Conservation (phyloP, 2,113 vertebrate species). For the Cygnus atratus region DNA sequence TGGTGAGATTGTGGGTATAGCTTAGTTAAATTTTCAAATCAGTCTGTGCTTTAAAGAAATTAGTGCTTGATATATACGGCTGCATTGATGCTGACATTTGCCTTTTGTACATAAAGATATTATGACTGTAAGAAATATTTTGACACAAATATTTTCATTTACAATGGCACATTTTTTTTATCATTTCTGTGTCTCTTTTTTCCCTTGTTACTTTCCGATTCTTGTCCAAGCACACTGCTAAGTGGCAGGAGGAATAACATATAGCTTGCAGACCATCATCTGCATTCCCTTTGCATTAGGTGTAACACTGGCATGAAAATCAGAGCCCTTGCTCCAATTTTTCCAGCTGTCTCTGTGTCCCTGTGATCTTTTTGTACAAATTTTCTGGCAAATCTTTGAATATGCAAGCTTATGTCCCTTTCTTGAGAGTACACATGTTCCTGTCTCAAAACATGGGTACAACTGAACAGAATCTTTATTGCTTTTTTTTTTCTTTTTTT, state of each 20-base stretch:
- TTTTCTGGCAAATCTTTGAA: slow-evolving; percentile 71
- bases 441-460: slow-evolving; percentile 35
- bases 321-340: slow-evolving; percentile 72
- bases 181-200: not conserved
- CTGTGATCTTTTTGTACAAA: slow-evolving; percentile 77
- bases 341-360: slow-evolving; percentile 80
- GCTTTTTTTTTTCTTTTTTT: not conserved
- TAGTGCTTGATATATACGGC: not conserved
- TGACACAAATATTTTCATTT: not conserved
- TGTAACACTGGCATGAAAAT: slow-evolving; percentile 74
- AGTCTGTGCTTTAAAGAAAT: not conserved
- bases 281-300: slow-evolving; percentile 77
- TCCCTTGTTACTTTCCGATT: not conserved
- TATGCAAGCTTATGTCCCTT: slow-evolving; percentile 43
- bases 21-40: not conserved
- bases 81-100: not conserved
- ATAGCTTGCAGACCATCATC: slow-evolving; percentile 62
- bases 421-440: slow-evolving; percentile 42
- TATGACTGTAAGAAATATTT: not conserved
- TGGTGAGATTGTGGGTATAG: not conserved
- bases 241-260: slow-evolving; percentile 43
- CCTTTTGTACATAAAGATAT: not conserved
- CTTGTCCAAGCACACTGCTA: not conserved
- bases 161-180: not conserved
- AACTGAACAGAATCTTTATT: slow-evolving; percentile 33